phyloP scores from a whole-genome alignment of 2,888 invertebrate genomes.

The Rhopalosiphum nymphaeae region DNA sequence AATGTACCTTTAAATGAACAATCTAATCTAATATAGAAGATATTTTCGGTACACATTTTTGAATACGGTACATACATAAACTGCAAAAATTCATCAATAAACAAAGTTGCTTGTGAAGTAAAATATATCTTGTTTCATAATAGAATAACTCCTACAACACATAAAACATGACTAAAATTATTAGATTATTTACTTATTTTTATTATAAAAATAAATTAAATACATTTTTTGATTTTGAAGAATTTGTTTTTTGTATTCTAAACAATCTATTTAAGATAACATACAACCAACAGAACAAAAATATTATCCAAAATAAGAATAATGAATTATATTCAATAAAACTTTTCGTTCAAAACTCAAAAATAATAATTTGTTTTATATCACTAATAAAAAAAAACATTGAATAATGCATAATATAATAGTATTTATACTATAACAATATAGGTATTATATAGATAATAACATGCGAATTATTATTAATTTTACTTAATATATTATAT shows the following conservation, averaged over 20 bases:
- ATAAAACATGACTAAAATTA: neutral
- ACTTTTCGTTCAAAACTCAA: too few relatives aligned
- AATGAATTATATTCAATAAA: neutral
- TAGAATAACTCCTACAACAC: neutral
- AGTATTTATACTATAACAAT: too few relatives aligned
- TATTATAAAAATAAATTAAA: neutral
- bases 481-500: too few relatives aligned
- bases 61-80: neutral
- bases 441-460: too few relatives aligned
- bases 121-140: neutral
- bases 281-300: neutral
- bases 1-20: neutral
- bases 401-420: too few relatives aligned
- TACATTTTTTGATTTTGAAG: neutral
- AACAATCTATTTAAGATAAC: neutral
- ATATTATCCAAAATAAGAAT: neutral
- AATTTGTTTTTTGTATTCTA: neutral
- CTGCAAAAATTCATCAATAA: neutral
- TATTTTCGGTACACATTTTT: neutral
- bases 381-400: too few relatives aligned
- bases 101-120: neutral
- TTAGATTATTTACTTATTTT: neutral
- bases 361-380: too few relatives aligned
- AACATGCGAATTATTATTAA: too few relatives aligned
- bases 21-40: neutral